A percentile compares a stretch with the other conserved stretches of the same genome.
phyloP scores from a whole-genome alignment of 2,797 vertebrate genomes.

The Anniella stebbinsi region DNA sequence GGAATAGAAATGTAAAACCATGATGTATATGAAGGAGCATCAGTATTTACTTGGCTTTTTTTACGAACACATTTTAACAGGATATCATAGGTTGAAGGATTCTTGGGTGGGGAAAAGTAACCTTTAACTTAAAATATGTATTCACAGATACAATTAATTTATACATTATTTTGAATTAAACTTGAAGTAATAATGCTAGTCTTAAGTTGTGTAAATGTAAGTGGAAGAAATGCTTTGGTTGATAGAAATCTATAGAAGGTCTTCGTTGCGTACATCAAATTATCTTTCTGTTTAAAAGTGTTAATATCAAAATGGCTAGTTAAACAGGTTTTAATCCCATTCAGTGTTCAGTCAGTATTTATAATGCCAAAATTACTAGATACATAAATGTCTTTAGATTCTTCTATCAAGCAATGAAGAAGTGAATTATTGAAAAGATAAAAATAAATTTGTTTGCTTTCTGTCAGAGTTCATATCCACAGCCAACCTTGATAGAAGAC shows the following conservation, averaged over 20 bases:
- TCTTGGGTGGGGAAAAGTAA: background rate
- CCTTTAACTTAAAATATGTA: background rate
- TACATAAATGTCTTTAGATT: constrained; percentile 75
- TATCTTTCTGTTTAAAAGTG: constrained; percentile 38
- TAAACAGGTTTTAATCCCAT: constrained; percentile 49
- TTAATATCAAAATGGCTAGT: constrained; percentile 51
- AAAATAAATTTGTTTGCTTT: constrained; percentile 94
- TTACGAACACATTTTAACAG: background rate
- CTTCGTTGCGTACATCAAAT: background rate
- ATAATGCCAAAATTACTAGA: constrained; percentile 76
- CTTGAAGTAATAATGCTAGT: background rate
- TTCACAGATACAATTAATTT: background rate
- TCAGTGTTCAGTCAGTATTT: constrained; percentile 67
- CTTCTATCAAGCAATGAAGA: constrained; percentile 77
- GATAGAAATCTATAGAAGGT: constrained; percentile 31
- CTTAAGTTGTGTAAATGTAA: background rate
- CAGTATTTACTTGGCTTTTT: background rate
- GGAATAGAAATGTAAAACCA: background rate
- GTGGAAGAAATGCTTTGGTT: background rate
- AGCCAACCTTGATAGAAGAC: constrained; percentile 89
- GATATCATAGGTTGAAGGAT: background rate
- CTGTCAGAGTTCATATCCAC: constrained; percentile 94
- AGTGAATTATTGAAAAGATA: constrained; percentile 91
- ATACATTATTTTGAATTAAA: background rate
- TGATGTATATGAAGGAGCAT: background rate